Evolutionary conservation across 2,888 invertebrate species (phyloP).

Genomic region (Phymatocera aterrima): DNA sequence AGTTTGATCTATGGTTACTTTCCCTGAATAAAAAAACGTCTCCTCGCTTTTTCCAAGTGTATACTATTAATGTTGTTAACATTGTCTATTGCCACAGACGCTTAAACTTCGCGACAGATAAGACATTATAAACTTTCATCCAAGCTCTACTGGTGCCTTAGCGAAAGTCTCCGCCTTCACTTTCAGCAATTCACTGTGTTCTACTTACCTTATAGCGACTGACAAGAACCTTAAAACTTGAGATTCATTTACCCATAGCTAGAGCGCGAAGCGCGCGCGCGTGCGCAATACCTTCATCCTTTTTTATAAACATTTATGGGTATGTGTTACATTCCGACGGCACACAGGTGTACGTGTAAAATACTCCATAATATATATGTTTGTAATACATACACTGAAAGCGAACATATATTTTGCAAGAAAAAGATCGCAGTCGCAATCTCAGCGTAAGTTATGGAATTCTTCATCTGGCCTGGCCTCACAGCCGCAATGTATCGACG

Average conservation of each 20-base stretch:
- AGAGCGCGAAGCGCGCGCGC: no score
- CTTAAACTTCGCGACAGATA: conserved; percentile 18
- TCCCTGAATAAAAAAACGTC: background rate
- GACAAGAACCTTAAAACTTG: conserved; percentile 11
- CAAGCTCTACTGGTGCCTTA: conserved; percentile 26
- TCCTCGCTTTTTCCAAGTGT: background rate
- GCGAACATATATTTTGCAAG: conserved; percentile 4
- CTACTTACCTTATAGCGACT: conserved; percentile 36
- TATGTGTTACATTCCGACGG: background rate
- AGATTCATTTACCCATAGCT: conserved; percentile 26
- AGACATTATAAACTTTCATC: conserved; percentile 36
- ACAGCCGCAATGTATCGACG: conserved; percentile 7
- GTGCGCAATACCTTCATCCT: background rate
- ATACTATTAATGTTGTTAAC: background rate
- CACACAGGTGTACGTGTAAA: no score
- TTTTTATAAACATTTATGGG: background rate
- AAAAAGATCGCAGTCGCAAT: background rate
- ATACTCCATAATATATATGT: background rate
- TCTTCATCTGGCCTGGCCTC: conserved; percentile 2
- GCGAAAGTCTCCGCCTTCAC: conserved; percentile 44
- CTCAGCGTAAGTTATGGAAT: background rate
- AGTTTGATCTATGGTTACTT: background rate
- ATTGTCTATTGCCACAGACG: conserved; percentile 13
- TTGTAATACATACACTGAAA: background rate
- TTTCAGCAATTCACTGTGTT: conserved; percentile 44